phyloP scores from a whole-genome alignment of 2,113 vertebrate genomes.

The Neofelis nebulosa region DNA sequence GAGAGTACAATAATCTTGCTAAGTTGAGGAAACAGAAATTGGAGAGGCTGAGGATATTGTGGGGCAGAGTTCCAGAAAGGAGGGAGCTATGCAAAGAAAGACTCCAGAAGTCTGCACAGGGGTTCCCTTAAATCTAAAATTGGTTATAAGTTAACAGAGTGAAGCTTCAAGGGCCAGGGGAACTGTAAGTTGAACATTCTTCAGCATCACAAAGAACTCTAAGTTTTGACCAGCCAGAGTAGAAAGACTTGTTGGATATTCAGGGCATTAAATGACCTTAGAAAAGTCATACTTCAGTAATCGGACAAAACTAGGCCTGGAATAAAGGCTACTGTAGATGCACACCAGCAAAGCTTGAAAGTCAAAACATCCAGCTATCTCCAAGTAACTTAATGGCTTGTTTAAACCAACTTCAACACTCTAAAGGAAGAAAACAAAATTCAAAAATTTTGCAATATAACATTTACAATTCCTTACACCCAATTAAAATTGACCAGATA shows the following conservation, averaged over 20 bases:
- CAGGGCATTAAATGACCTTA: not conserved
- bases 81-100: not conserved
- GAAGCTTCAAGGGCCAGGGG: not conserved
- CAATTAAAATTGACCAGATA: not conserved
- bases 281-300: not conserved
- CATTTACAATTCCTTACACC: not conserved
- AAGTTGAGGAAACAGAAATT: not conserved
- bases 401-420: not conserved
- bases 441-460: not conserved
- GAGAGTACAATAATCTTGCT: not conserved
- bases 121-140: not conserved
- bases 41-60: not conserved
- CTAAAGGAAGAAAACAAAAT: not conserved
- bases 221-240: not conserved
- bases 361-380: not conserved
- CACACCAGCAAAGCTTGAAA: not conserved
- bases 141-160: not conserved
- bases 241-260: not conserved
- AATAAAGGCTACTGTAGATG: not conserved
- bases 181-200: not conserved
- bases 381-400: not conserved
- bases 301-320: not conserved
- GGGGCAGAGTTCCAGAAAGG: not conserved
- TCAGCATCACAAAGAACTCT: not conserved
- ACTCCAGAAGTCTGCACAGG: not conserved